Conservation (phyloP, 1,140 invertebrate genomes). For the Orchestia grillus region DNA sequence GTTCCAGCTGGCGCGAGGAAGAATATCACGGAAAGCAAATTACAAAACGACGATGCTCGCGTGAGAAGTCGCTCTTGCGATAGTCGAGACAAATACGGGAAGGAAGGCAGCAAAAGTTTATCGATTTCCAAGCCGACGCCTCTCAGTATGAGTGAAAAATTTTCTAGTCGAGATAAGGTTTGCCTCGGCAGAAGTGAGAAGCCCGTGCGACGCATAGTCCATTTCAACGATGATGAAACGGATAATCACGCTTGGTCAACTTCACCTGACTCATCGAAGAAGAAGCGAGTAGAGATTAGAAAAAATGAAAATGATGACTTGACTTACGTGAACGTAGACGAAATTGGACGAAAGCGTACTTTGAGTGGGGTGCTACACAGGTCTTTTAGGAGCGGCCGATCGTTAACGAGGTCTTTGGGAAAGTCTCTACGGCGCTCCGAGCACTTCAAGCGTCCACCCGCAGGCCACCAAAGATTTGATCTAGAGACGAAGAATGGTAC, state of each 20-base stretch:
- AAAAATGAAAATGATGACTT: constrained; percentile 25
- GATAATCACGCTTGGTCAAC: neutral
- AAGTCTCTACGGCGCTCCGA: constrained; percentile 1
- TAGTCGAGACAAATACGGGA: neutral
- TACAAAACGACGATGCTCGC: neutral
- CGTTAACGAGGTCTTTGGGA: neutral
- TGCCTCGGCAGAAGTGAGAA: neutral
- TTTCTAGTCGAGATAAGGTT: constrained; percentile 26
- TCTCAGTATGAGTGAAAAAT: constrained; percentile 9
- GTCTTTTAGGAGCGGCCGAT: constrained; percentile 17
- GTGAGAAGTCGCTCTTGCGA: neutral
- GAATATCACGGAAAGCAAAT: no score
- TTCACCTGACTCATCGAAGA: neutral
- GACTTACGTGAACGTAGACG: constrained; percentile 19
- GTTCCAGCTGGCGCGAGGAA: neutral
- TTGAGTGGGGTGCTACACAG: neutral
- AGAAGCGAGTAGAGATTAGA: neutral
- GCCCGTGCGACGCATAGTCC: constrained; percentile 4
- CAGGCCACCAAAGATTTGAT: neutral
- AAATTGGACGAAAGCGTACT: constrained; percentile 16
- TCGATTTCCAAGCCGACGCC: neutral
- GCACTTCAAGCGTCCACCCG: neutral
- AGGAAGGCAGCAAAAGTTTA: neutral
- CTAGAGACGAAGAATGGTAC: neutral
- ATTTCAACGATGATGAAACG: constrained; percentile 43